Evolutionary conservation across 2,888 invertebrate species (phyloP), one percentile per base, ranked within the genome.

Genomic region (Stegana nigrithorax): DNA sequence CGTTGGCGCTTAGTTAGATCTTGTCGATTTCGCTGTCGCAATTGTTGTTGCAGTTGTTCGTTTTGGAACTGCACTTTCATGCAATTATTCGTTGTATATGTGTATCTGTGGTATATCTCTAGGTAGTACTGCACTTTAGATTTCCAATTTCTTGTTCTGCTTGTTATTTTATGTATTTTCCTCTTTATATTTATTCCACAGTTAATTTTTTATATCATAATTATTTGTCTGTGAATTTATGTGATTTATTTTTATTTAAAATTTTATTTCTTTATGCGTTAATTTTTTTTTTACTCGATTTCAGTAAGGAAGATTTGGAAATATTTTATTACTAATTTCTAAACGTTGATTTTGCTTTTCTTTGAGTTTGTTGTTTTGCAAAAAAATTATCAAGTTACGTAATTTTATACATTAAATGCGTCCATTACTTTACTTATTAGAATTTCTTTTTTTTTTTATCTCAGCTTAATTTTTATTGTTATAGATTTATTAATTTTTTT

Each of bases 341-440:
- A n/a, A n/a, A n/a, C n/a, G 19, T 55, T 19, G 14, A 51, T 51
- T 27, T 4, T 51, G 26, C 17, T 27, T 7, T 17, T 51, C 17
- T 51, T 55, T 47, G 21, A 25, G 23, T 25, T 47, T 10, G 12
- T 47, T 25, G 4, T 47, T 47, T 50, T 42, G 27, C 71, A 71
- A 70, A 69, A 71, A 71, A 42, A 42, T 14, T 67, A 65, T 65
- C 63, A 60, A 67, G 78, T 75, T 75, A 78, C 75, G 75, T 75
- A 75, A 75, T 42, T 25, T 39, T 39, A 55, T 32, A n/a, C 36
- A 55, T 55, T 55, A 55, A 55, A 55, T 55, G 53, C 53, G 53
- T 55, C 21, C 32, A 36, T 55, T 55, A 36, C 36, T 55, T 55
- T 53, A 39, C n/a, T n/a, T 39, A 14, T 32, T 21, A 73, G 66